These are phyloP conservation scores for Gasteruption jaculator DNA, from an alignment of 2,888 invertebrate species.

Conservation along the genomic window DNA sequence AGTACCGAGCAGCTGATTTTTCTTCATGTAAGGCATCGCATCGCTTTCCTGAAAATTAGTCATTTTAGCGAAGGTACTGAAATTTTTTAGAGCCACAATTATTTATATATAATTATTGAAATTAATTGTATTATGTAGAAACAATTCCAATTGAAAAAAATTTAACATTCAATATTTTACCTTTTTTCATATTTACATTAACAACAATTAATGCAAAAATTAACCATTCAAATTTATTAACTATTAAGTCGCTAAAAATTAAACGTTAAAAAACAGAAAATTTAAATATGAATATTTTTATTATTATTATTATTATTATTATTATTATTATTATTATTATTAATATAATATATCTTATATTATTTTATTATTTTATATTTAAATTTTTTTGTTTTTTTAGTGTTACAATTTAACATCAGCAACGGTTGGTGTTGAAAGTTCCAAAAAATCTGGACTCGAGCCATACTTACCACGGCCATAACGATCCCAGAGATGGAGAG, in stretches of 20 bases:
- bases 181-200: neutral
- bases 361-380: slow-evolving; percentile 4
- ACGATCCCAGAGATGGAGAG: slow-evolving; percentile 39
- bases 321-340: slow-evolving; percentile 21
- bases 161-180: neutral
- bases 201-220: neutral
- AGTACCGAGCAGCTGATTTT: slow-evolving; percentile 20
- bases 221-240: neutral
- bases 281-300: neutral
- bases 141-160: neutral
- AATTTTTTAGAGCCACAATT: too few species aligned
- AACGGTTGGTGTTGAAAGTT: neutral
- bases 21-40: slow-evolving; percentile 33
- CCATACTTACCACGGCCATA: slow-evolving; percentile 28
- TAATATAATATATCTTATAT: slow-evolving; percentile 1
- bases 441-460: too few species aligned
- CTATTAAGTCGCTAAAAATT: slow-evolving; percentile 9
- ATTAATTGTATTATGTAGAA: neutral
- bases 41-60: slow-evolving; percentile 27
- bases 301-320: slow-evolving; percentile 12
- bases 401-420: neutral
- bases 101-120: neutral
- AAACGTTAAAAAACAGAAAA: neutral
- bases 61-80: too few species aligned
- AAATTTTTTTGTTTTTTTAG: slow-evolving; percentile 12